Conservation (phyloP, 2,888 invertebrate species). For the Lamproptera curius region DNA sequence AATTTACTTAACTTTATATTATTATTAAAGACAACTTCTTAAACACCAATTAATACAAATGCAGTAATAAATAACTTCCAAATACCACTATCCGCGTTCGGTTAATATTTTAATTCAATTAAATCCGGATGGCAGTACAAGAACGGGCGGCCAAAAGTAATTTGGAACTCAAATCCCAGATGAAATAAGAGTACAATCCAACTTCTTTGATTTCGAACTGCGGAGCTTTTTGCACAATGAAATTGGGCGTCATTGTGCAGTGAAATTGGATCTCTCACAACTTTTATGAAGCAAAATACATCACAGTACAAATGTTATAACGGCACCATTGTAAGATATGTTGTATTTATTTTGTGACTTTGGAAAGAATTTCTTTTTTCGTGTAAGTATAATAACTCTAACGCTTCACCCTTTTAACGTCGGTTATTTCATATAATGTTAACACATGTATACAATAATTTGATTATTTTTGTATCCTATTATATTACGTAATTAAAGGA, state of each 20-base stretch:
- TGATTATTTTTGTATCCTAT: no score
- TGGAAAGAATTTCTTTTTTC: background rate
- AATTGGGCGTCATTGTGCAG: conserved; percentile 57
- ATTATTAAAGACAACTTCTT: no score
- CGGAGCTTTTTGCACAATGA: conserved; percentile 7
- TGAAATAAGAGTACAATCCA: conserved; percentile 11
- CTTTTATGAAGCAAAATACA: conserved; percentile 25
- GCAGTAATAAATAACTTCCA: no score
- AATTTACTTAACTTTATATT: no score
- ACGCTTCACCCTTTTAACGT: no score
- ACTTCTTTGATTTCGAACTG: conserved; percentile 5
- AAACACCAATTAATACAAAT: no score
- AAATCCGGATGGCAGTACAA: background rate
- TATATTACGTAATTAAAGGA: background rate
- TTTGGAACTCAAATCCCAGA: conserved; percentile 10
- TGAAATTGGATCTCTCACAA: conserved; percentile 61
- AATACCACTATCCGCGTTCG: no score
- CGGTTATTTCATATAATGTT: no score
- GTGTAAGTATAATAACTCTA: background rate
- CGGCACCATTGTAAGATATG: no score
- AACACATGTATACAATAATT: no score
- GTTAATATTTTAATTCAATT: no score
- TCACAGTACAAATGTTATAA: background rate
- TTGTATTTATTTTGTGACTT: background rate
- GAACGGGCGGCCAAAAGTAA: conserved; percentile 1